Evolutionary conservation across 1,140 invertebrate species (phyloP), one percentile per base, ranked within the genome.

Genomic region (Delia radicum): DNA sequence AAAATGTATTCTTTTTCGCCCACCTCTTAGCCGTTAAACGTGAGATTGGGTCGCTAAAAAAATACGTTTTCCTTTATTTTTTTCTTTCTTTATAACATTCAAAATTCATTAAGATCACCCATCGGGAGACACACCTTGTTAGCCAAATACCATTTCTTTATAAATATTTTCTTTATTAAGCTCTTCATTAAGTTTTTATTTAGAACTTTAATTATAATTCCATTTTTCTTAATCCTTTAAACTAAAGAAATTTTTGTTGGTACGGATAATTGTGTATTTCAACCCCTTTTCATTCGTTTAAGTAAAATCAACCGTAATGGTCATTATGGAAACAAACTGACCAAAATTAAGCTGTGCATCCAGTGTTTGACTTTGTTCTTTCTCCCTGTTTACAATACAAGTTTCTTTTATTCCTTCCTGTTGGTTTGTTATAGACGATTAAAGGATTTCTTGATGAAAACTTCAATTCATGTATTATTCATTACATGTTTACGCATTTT

Each of bases 191-290:
- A 55, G 18, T 55, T 55, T 55, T 21, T 21, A 21, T 27, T 27
- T 27, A 18, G 48, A 24, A 29, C 8, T 62, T 62, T 24, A 21
- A 62, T 21, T 18, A 31, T 67, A 67, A 67, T 67, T 67, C 31
- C 2, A 18, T 69, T 55, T 21, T 21, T 55, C 48, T 55, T n/a
- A 55, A 55, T 55, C 48, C 48, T 18, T 55, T 10, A 21, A 7
- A 18, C 18, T 55, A 55, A 55, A 4, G 5, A 21, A 18, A 55
- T 21, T 5, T 33, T 33, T 69, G n/a, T 10, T 73, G 72, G 42
- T 61, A 73, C 48, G 72, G 72, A 62, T 76, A 76, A 76, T 76
- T 76, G 74, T 76, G n/a, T 76, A 42, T 73, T 69, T 61, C 71
- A 48, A 72, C 69, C 26, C 18, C 26, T 55, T 73, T 65, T 61